phyloP scores from a whole-genome alignment of 1,140 invertebrate genomes.

The Pogonomyrmex californicus region DNA sequence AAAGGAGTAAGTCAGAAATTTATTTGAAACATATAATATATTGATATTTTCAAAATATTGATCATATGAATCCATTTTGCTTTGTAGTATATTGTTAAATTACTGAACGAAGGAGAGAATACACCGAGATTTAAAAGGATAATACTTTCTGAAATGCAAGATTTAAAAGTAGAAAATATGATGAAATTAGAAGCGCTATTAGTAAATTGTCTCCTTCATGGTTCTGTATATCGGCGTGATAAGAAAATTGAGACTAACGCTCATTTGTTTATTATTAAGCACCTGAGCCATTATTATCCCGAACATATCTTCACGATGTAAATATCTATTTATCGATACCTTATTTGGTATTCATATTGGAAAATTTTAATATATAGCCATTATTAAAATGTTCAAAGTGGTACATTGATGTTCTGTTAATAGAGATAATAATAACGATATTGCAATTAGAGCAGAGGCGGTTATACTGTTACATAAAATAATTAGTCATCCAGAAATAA shows the following conservation, averaged over 20 bases:
- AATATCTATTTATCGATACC: constrained; percentile 34
- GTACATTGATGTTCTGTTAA: neutral
- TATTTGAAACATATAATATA: constrained; percentile 2
- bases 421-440: constrained; percentile 78
- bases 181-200: constrained; percentile 66
- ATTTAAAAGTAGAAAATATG: constrained; percentile 52
- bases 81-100: constrained; percentile 74
- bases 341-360: neutral
- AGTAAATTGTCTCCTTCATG: constrained; percentile 78
- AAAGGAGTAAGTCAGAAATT: constrained; percentile 69
- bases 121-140: constrained; percentile 76
- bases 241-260: constrained; percentile 78
- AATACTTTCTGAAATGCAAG: constrained; percentile 73
- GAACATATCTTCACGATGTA: constrained; percentile 60
- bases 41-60: constrained; percentile 18
- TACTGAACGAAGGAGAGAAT: constrained; percentile 74
- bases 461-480: constrained; percentile 72
- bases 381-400: neutral
- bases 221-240: constrained; percentile 74
- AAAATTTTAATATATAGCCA: too few relatives aligned
- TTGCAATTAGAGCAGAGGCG: constrained; percentile 78
- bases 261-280: constrained; percentile 57
- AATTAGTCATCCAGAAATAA: constrained; percentile 52
- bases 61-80: constrained; percentile 9
- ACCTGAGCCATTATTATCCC: constrained; percentile 55